These are phyloP conservation scores for Holotrichia oblita DNA, from an alignment of 1,140 invertebrate species.

Conservation along the genomic window DNA sequence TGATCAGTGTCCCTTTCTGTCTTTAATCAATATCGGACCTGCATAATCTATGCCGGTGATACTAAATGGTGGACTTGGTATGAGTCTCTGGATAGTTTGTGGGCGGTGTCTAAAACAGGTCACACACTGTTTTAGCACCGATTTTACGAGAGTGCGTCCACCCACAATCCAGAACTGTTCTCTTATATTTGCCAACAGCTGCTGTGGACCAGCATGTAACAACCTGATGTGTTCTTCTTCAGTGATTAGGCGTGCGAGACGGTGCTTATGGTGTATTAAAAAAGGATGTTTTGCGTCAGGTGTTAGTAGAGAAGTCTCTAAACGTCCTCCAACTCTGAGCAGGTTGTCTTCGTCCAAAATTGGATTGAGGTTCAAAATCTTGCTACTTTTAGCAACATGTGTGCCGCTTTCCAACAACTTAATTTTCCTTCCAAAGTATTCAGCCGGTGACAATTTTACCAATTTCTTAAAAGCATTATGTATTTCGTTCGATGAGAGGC, in stretches of 20 bases:
- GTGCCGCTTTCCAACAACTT: no score
- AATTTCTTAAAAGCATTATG: not conserved
- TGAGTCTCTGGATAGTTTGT: no score
- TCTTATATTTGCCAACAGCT: no score
- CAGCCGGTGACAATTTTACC: not conserved
- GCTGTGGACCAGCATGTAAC: no score
- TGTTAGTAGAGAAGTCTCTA: not conserved
- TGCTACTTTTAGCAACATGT: slow-evolving; percentile 8
- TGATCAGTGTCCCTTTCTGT: no score
- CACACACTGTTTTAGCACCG: no score
- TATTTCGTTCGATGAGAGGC: not conserved
- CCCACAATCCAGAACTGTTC: no score
- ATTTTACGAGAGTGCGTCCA: no score
- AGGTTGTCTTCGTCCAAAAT: not conserved
- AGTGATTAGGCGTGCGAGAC: not conserved
- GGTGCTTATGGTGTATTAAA: not conserved
- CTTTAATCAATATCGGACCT: no score
- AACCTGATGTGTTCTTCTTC: not conserved
- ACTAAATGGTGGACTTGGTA: no score
- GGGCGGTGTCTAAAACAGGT: no score
- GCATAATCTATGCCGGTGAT: no score
- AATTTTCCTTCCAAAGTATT: not conserved
- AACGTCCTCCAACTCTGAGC: not conserved
- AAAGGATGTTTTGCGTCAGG: not conserved
- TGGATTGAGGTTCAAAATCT: not conserved